phyloP scores from a whole-genome alignment of 2,113 vertebrate genomes.

The Heteronetta atricapilla region DNA sequence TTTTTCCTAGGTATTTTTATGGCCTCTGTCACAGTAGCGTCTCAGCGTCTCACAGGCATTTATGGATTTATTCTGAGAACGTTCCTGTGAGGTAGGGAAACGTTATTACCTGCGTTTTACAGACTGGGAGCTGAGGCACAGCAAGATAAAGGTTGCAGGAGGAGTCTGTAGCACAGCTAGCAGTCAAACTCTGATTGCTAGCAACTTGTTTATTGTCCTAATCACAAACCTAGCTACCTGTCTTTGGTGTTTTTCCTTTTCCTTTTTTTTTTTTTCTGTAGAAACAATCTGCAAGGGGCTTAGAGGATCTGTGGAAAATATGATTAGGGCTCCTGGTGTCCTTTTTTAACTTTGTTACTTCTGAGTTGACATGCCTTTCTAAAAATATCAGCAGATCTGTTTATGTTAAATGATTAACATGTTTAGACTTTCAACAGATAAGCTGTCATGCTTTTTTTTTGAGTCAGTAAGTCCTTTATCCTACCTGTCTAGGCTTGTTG shows the following conservation, averaged over 20 bases:
- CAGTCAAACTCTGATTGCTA: background rate
- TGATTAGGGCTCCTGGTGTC: background rate
- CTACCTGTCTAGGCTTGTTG: constrained; percentile 62
- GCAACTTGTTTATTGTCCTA: background rate
- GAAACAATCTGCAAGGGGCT: background rate
- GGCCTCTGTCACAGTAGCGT: constrained; percentile 59
- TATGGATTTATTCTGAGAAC: constrained; percentile 71
- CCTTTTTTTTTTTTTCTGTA: background rate
- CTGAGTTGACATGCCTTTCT: constrained; percentile 21
- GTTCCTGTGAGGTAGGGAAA: constrained; percentile 67
- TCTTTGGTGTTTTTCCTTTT: background rate
- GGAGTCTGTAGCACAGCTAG: background rate
- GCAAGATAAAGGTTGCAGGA: constrained; percentile 20
- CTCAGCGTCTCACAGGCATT: constrained; percentile 59
- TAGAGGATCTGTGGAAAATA: constrained; percentile 35
- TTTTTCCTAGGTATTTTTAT: constrained; percentile 64
- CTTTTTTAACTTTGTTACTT: constrained; percentile 55
- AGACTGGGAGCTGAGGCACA: background rate
- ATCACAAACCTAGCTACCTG: background rate
- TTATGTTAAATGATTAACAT: constrained; percentile 63
- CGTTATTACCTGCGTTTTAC: background rate
- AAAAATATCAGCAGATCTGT: constrained; percentile 68
- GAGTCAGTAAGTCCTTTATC: constrained; percentile 58
- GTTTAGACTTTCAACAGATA: constrained; percentile 66
- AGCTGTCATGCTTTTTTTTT: constrained; percentile 43